Conservation (phyloP, 2,888 invertebrate species). For the Yponomeuta cagnagella region DNA sequence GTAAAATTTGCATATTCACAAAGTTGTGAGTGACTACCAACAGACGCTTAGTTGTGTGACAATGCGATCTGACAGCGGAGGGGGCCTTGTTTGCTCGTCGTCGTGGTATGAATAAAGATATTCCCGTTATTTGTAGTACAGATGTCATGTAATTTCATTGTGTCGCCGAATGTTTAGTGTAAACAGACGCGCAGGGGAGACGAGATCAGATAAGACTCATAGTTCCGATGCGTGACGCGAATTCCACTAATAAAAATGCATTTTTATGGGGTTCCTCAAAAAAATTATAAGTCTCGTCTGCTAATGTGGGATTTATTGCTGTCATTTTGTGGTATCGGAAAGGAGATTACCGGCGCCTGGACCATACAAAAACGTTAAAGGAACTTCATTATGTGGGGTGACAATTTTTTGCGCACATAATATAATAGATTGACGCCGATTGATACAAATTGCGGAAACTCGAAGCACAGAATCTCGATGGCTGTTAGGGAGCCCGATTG, state of each 20-base stretch:
- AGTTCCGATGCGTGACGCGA: slow-evolving; percentile 48
- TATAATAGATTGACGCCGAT: neutral
- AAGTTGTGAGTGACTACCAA: slow-evolving; percentile 41
- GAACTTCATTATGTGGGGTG: slow-evolving; percentile 10
- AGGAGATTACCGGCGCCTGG: slow-evolving; percentile 54
- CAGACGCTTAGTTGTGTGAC: slow-evolving; percentile 55
- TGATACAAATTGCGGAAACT: neutral
- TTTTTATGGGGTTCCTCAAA: slow-evolving; percentile 48
- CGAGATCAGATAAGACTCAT: slow-evolving; percentile 60
- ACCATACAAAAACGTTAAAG: slow-evolving; percentile 26
- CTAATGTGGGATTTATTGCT: slow-evolving; percentile 60
- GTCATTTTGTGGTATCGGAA: slow-evolving; percentile 53
- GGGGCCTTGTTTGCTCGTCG: slow-evolving; percentile 61
- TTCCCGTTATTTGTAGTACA: slow-evolving; percentile 74
- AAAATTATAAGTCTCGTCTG: slow-evolving; percentile 34
- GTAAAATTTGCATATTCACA: neutral
- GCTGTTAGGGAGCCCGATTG: slow-evolving; percentile 9
- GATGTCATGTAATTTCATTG: slow-evolving; percentile 76
- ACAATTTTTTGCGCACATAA: slow-evolving; percentile 5
- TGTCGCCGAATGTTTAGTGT: slow-evolving; percentile 72
- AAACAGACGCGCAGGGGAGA: slow-evolving; percentile 65
- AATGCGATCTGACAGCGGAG: slow-evolving; percentile 44
- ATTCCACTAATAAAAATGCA: slow-evolving; percentile 49
- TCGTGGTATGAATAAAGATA: slow-evolving; percentile 74
- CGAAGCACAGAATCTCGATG: neutral